Percentiles rank a stretch among this genome's conserved stretches.
These are phyloP conservation scores for Chloroceryle aenea DNA, from an alignment of 2,113 vertebrate genomes.

Conservation along the genomic window DNA sequence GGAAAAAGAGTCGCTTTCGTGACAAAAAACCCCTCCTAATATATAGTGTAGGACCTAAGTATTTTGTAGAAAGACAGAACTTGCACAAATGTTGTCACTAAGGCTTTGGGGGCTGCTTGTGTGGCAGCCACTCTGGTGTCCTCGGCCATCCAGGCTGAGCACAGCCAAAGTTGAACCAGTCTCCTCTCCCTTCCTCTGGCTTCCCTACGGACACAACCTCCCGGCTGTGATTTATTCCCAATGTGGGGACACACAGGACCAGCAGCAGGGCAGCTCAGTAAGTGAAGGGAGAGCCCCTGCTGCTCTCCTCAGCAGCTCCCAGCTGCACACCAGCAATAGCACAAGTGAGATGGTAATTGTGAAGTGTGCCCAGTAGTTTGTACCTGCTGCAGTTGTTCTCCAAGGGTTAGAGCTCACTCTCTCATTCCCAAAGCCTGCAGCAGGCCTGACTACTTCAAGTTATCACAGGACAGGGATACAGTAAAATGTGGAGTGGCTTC, in stretches of 20 bases:
- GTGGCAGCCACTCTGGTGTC: not conserved
- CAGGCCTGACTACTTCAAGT: not conserved
- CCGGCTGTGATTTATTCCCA: not conserved
- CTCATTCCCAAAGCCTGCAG: not conserved
- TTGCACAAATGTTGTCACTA: not conserved
- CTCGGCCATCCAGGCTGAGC: not conserved
- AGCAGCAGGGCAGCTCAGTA: not conserved
- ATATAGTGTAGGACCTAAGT: not conserved
- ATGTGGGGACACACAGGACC: fast-evolving
- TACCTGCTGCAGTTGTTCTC: not conserved
- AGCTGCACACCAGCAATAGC: not conserved
- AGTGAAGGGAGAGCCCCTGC: not conserved
- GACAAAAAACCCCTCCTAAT: not conserved
- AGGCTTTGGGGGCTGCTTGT: not conserved
- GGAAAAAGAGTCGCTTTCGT: not conserved
- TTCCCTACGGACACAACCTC: not conserved
- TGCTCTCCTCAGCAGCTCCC: not conserved
- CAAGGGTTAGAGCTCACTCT: not conserved
- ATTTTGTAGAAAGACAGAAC: not conserved
- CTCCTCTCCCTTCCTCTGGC: not conserved
- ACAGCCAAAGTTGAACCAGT: not conserved
- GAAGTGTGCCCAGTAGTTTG: not conserved
- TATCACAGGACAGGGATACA: not conserved
- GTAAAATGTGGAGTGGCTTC: not conserved
- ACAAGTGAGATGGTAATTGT: not conserved